Conservation (phyloP, 2,113 vertebrate genomes). For the Zapornia atra region DNA sequence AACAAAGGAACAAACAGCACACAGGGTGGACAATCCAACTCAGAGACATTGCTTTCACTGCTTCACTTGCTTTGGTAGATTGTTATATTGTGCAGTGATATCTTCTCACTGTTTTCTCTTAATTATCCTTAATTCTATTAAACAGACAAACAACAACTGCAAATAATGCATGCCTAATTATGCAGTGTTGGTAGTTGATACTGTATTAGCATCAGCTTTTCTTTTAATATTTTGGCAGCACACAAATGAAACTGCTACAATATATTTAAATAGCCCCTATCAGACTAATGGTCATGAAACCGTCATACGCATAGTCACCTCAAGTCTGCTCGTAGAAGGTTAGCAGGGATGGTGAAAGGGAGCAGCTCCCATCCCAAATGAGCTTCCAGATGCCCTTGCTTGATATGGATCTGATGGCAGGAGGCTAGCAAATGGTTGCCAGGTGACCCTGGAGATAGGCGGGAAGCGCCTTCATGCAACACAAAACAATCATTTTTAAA, state of each 20-base stretch:
- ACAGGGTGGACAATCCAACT: background rate
- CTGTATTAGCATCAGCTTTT: constrained; percentile 55
- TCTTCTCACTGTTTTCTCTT: constrained; percentile 33
- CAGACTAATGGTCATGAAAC: background rate
- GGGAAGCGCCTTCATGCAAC: background rate
- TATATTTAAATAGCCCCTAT: background rate
- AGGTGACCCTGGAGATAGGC: background rate
- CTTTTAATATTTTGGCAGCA: constrained; percentile 63
- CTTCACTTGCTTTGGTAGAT: background rate
- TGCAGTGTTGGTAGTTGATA: constrained; percentile 52
- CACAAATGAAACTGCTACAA: background rate
- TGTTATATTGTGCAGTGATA: background rate
- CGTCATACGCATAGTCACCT: background rate
- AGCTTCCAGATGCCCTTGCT: constrained; percentile 41
- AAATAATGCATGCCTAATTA: constrained; percentile 60
- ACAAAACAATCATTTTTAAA: constrained; percentile 43
- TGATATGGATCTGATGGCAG: background rate
- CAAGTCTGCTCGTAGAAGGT: background rate
- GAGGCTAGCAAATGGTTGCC: constrained; percentile 17
- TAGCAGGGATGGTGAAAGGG: background rate
- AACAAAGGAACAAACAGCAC: background rate
- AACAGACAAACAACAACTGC: constrained; percentile 53
- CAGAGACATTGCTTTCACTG: background rate
- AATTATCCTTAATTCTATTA: constrained; percentile 62
- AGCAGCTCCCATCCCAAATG: background rate